phyloP scores from a whole-genome alignment of 2,113 vertebrate species.

The Lutjanus erythropterus region DNA sequence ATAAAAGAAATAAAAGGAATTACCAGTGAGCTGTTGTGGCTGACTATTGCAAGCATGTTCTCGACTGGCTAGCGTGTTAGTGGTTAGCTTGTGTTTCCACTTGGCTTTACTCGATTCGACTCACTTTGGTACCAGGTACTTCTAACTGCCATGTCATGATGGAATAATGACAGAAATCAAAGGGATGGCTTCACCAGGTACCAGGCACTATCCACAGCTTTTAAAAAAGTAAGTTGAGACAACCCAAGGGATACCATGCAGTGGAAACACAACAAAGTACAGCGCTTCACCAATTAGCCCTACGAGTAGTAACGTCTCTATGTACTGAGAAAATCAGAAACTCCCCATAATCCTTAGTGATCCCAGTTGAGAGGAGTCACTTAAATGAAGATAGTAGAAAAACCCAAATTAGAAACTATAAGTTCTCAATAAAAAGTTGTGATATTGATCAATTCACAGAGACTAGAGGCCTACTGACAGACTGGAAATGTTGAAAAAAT shows the following conservation, averaged over 20 bases:
- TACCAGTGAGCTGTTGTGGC: neutral
- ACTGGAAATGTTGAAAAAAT: neutral
- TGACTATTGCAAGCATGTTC: neutral
- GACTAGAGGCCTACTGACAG: neutral
- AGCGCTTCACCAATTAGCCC: neutral
- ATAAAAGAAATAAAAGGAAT: neutral
- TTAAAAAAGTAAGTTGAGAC: too few species aligned
- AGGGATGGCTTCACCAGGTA: too few species aligned
- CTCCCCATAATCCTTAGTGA: neutral
- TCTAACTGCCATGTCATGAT: too few species aligned
- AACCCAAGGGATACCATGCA: too few species aligned
- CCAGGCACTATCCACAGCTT: too few species aligned
- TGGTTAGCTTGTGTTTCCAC: too few species aligned
- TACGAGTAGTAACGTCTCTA: neutral
- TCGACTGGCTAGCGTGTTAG: neutral
- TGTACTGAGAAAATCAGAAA: neutral
- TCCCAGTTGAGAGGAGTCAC: neutral
- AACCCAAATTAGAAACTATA: neutral
- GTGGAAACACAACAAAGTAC: too few species aligned
- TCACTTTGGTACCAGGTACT: too few species aligned
- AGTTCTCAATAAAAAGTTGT: neutral
- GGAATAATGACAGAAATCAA: too few species aligned
- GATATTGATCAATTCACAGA: neutral
- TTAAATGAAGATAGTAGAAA: neutral
- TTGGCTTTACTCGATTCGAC: too few species aligned